These are phyloP conservation scores for Brachionus sp. DNA, from an alignment of 1,140 invertebrate genomes.

Conservation along the genomic window DNA sequence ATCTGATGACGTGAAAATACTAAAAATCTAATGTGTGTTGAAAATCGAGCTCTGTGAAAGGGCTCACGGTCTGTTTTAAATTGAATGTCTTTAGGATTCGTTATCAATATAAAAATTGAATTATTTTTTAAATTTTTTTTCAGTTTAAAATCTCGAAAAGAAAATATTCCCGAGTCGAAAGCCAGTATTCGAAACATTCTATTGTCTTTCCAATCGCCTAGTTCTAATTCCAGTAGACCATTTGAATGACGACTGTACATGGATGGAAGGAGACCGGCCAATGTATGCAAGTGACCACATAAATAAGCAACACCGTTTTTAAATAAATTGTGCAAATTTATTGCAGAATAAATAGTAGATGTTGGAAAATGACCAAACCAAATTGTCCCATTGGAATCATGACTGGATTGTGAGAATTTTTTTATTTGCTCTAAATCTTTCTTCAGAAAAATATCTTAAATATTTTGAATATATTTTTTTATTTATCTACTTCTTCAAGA, in stretches of 20 bases:
- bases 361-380: constrained; percentile 92
- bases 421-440: constrained; percentile 44
- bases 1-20: constrained; percentile 70
- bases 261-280: constrained; percentile 71
- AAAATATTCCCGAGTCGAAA: constrained; percentile 81
- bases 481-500: constrained; percentile 60
- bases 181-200: constrained; percentile 77
- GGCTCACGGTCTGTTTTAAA: constrained; percentile 75
- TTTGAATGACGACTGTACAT: constrained; percentile 81
- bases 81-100: constrained; percentile 79
- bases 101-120: constrained; percentile 78
- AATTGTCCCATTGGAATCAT: constrained; percentile 66
- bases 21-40: constrained; percentile 70
- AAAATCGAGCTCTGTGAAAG: constrained; percentile 66
- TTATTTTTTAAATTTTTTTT: constrained; percentile 56
- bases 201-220: constrained; percentile 89
- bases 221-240: constrained; percentile 81
- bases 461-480: neutral
- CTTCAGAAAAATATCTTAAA: constrained; percentile 35
- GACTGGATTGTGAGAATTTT: constrained; percentile 47
- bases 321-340: neutral
- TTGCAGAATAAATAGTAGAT: constrained; percentile 72
- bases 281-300: constrained; percentile 85
- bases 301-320: constrained; percentile 69
- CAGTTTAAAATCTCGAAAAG: constrained; percentile 76